Base-by-base conservation (phyloP, 2,113 vertebrate genomes). In the Grammomys dolichurus region DNA sequence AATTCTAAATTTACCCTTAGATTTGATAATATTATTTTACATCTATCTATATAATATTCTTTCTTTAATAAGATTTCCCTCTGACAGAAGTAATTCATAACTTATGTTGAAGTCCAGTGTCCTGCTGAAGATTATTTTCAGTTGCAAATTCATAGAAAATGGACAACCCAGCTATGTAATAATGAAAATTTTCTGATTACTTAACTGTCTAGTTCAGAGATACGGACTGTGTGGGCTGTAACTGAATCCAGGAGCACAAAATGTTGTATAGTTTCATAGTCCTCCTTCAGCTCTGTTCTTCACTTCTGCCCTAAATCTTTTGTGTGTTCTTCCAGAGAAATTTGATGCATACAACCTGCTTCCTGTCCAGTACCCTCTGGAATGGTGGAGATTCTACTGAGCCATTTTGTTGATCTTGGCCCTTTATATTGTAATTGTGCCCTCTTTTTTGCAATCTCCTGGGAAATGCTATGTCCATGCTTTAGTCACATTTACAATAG, bases 161-260 rank as follows among this genome's bases (percentile, higher is more conserved):
- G 17, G 67, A 54, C 33, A 87, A 76, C 84, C 36, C 87, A 33
- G 19, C 20, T 28, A 87, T 3, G 3, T 82, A 76, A 80, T 5
- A 77, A 54, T 81, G 65, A 12, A 72, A 93, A 82, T 92, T 63
- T 65, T 63, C n/a, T 63, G 20, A 46, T 89, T 80, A 54, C n/a
- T 94, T 92, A 93, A 73, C 58, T 81, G 88, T 73, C 94, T 95
- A 95, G 11, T 77, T 48, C 36, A 48, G 40, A 36, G 36, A 22
- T 11, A 84, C 65, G 7, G 65, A n/a, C 36, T 90, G 43, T 31
- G 90, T 92, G 17, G 46, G 51, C 14, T 10, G 36, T 76, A 75
- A 84, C 36, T 73, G 73, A 22, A 78, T 63, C n/a, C 31, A 84
- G 54, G 40, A n/a, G 12, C 56, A 60, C 65, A 58, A 56, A 78